A percentile compares a stretch with the other conserved stretches of the same genome.
phyloP scores from a whole-genome alignment of 2,113 vertebrate species.

The Solea senegalensis region DNA sequence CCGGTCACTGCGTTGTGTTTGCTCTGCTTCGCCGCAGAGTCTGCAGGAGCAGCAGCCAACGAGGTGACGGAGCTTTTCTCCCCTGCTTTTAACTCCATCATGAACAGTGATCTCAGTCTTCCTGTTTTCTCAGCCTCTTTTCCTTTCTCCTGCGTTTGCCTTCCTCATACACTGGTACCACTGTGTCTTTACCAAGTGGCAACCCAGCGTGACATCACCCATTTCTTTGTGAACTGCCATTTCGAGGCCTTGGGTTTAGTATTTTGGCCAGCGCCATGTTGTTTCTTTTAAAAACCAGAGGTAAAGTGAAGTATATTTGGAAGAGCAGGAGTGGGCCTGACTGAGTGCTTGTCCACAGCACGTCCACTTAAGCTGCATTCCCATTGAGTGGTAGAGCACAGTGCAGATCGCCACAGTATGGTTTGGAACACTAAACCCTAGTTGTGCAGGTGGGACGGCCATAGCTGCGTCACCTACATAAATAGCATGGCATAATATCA shows the following conservation, averaged over 20 bases:
- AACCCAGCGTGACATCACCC: not conserved
- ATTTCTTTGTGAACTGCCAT: not conserved
- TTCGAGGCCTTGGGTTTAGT: not conserved
- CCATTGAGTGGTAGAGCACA: no score
- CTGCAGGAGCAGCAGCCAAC: not conserved
- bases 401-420: no score
- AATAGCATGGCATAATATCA: no score
- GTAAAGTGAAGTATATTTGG: not conserved
- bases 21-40: not conserved
- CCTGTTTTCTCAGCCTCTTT: not conserved
- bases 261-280: no score
- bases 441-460: no score
- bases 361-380: no score
- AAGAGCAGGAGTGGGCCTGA: not conserved
- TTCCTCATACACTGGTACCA: not conserved
- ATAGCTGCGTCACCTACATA: no score
- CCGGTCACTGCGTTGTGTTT: not conserved
- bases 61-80: conserved; percentile 26
- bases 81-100: conserved; percentile 1
- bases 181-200: not conserved
- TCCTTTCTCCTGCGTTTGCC: not conserved
- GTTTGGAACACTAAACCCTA: no score
- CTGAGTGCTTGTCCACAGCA: not conserved
- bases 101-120: conserved; percentile 21
- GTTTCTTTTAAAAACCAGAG: not conserved